Evolutionary conservation across 2,797 vertebrate species (phyloP).

Genomic region (Cyprinella venusta): DNA sequence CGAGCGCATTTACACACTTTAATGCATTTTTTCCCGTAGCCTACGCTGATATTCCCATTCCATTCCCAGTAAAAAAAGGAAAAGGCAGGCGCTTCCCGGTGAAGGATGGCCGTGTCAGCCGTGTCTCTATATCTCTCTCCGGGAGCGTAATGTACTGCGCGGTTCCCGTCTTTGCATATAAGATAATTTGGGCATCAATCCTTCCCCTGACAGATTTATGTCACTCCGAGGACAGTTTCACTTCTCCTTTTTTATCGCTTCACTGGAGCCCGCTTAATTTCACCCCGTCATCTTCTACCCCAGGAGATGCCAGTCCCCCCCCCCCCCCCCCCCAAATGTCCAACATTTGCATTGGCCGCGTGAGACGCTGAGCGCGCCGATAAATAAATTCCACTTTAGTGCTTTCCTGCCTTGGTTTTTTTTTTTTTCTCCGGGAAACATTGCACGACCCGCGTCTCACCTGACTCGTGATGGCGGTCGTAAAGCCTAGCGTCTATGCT

Average conservation of each 20-base stretch:
- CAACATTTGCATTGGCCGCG: conserved; percentile 93
- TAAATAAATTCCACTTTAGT: conserved; percentile 85
- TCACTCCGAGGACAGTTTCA: conserved; percentile 99
- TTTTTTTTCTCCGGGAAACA: conserved; percentile 41
- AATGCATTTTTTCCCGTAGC: conserved; percentile 88
- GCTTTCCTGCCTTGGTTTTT: conserved; percentile 67
- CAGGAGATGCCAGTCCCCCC: conserved; percentile 89
- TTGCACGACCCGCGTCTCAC: neutral
- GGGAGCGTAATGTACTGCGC: conserved; percentile 91
- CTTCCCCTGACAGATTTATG: conserved; percentile 97
- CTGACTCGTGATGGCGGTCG: conserved; percentile 20
- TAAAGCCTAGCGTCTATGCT: conserved; percentile 12
- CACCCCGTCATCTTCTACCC: conserved; percentile 96
- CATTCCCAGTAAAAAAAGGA: conserved; percentile 82
- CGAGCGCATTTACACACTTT: conserved; percentile 89
- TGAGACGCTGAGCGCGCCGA: conserved; percentile 79
- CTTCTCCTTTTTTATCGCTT: conserved; percentile 99
- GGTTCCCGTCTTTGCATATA: conserved; percentile 99
- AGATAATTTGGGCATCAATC: conserved; percentile 99
- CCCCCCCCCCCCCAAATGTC: conserved; percentile 81
- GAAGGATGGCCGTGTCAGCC: conserved; percentile 94
- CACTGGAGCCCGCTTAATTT: conserved; percentile 99
- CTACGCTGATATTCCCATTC: conserved; percentile 86
- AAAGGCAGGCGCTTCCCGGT: conserved; percentile 91
- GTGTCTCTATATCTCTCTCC: conserved; percentile 92